phyloP scores from a whole-genome alignment of 1,140 invertebrate genomes.

The Saccostrea cuccullata region DNA sequence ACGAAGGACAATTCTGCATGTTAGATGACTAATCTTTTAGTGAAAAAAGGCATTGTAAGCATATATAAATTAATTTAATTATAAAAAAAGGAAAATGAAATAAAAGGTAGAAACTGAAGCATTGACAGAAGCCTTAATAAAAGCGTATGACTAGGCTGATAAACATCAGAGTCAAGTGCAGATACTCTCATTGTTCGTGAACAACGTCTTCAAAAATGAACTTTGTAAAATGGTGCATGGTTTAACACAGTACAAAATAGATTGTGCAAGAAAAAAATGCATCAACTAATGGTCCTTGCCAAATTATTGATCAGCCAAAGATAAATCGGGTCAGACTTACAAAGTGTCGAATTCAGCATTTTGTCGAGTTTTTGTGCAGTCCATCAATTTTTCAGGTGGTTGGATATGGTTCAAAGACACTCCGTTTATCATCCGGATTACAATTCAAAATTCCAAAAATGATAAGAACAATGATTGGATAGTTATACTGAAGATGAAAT shows the following conservation, averaged over 20 bases:
- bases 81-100: too few species aligned
- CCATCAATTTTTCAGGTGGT: conserved; percentile 35
- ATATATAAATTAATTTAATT: too few species aligned
- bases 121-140: background rate
- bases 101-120: background rate
- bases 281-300: background rate
- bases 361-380: conserved; percentile 34
- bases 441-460: conserved; percentile 42
- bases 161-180: background rate
- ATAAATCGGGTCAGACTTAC: background rate
- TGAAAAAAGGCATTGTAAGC: too few species aligned
- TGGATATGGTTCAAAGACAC: conserved; percentile 37
- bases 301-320: too few species aligned
- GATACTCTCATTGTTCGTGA: too few species aligned
- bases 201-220: background rate
- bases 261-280: too few species aligned
- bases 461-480: conserved; percentile 42
- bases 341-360: conserved; percentile 36
- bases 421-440: conserved; percentile 41
- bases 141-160: background rate
- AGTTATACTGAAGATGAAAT: too few species aligned
- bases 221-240: background rate
- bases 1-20: too few species aligned
- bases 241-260: background rate
- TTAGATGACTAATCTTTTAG: too few species aligned